A percentile compares a stretch with the other conserved stretches of the same genome.
phyloP scores from a whole-genome alignment of 2,888 invertebrate genomes.

The Monochamus alternatus region DNA sequence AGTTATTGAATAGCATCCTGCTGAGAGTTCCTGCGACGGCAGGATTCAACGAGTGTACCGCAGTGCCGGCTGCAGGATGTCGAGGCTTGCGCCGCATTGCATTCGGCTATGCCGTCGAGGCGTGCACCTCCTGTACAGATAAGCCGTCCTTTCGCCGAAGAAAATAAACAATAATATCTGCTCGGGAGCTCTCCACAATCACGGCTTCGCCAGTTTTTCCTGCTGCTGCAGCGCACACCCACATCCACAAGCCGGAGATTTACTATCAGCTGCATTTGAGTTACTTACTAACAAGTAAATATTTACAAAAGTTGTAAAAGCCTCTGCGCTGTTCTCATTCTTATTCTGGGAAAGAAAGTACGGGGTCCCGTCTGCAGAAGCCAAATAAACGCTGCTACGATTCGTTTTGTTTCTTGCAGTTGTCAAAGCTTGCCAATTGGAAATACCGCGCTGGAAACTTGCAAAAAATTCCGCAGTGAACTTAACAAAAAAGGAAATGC shows the following conservation, averaged over 20 bases:
- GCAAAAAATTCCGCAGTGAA: too few relatives aligned
- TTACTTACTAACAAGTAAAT: constrained; percentile 49
- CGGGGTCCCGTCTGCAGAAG: neutral
- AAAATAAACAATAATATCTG: constrained; percentile 59
- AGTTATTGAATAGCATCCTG: constrained; percentile 66
- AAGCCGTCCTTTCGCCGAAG: constrained; percentile 54
- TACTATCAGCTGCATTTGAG: constrained; percentile 45
- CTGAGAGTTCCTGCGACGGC: constrained; percentile 61
- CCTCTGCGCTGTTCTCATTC: constrained; percentile 36
- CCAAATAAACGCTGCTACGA: neutral
- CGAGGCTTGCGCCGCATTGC: constrained; percentile 63
- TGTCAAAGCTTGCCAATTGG: neutral
- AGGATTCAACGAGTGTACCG: constrained; percentile 62
- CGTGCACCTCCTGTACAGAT: constrained; percentile 61
- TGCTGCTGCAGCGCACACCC: constrained; percentile 12
- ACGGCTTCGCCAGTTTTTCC: constrained; percentile 37
- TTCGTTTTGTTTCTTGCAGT: neutral
- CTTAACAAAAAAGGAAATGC: too few relatives aligned
- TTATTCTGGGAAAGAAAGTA: constrained; percentile 22
- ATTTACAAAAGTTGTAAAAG: constrained; percentile 48
- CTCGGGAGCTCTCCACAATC: constrained; percentile 52
- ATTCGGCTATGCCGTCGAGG: constrained; percentile 54
- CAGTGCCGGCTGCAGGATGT: constrained; percentile 63
- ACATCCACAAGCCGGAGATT: constrained; percentile 43
- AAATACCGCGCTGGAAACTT: neutral